phyloP scores from a whole-genome alignment of 2,113 vertebrate genomes.

The Sisor rabdophorus region DNA sequence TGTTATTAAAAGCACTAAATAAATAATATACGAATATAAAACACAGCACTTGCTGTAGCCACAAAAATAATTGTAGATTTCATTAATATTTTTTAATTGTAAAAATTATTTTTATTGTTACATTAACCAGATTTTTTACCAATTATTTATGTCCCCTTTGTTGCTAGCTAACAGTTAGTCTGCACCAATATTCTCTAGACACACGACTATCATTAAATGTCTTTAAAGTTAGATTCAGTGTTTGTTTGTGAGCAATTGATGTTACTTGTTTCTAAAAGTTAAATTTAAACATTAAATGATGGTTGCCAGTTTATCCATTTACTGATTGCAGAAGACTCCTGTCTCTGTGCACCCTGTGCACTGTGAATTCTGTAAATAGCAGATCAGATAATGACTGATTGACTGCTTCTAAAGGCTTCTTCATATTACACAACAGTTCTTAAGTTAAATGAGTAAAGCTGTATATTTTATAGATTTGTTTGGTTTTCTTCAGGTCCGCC shows the following conservation, averaged over 20 bases:
- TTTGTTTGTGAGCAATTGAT: background rate
- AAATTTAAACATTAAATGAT: background rate
- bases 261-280: background rate
- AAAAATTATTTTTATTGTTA: no score
- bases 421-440: background rate
- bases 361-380: conserved; percentile 8
- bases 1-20: no score
- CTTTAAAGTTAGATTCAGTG: background rate
- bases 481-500: conserved; percentile 66
- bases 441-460: background rate
- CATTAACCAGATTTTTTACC: background rate
- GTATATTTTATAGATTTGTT: conserved; percentile 26
- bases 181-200: background rate
- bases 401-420: background rate
- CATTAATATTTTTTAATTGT: no score
- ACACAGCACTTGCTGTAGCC: no score
- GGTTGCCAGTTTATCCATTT: background rate
- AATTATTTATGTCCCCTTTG: background rate
- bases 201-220: background rate
- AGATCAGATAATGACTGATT: background rate
- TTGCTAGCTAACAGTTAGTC: background rate
- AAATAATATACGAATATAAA: no score
- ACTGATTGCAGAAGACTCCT: background rate
- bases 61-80: no score
- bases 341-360: background rate